Evolutionary conservation across 35 echinoderm and acorn worm genomes (phyloP).

Genomic region (Hemicentrotus pulcherrimus): DNA sequence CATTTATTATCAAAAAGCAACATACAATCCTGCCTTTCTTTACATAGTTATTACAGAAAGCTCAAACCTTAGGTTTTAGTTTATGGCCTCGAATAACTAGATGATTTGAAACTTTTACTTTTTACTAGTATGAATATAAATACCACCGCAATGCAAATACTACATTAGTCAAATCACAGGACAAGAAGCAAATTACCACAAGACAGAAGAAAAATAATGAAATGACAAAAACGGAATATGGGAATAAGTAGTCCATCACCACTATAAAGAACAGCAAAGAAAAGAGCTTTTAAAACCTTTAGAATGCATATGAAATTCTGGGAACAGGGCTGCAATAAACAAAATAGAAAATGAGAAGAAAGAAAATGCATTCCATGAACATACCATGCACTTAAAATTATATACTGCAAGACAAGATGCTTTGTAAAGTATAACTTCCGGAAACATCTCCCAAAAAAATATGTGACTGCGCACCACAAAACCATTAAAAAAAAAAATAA

Average conservation of each 20-base stretch:
- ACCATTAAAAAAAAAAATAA: no score
- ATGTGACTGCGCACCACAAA: not conserved
- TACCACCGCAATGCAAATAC: not conserved
- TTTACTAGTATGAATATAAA: not conserved
- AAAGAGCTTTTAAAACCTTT: slow-evolving; percentile 28
- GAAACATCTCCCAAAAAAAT: not conserved
- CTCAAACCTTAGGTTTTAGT: no score
- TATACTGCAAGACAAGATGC: not conserved
- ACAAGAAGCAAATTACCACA: not conserved
- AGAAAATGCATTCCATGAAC: not conserved
- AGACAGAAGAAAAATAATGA: not conserved
- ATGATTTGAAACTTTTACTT: no score
- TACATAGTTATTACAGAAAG: no score
- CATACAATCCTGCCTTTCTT: no score
- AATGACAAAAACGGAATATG: not conserved
- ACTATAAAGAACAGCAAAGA: not conserved
- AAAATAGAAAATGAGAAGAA: not conserved
- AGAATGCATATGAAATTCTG: slow-evolving; percentile 8
- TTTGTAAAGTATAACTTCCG: not conserved
- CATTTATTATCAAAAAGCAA: no score
- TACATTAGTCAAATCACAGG: not conserved
- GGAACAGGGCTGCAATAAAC: slow-evolving; percentile 34
- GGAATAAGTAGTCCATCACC: not conserved
- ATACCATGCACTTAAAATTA: not conserved
- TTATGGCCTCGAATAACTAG: no score